Evolutionary conservation across 92 coral and sea anemone genomes (phyloP).

Genomic region (Umimayanthus chanpuru): DNA sequence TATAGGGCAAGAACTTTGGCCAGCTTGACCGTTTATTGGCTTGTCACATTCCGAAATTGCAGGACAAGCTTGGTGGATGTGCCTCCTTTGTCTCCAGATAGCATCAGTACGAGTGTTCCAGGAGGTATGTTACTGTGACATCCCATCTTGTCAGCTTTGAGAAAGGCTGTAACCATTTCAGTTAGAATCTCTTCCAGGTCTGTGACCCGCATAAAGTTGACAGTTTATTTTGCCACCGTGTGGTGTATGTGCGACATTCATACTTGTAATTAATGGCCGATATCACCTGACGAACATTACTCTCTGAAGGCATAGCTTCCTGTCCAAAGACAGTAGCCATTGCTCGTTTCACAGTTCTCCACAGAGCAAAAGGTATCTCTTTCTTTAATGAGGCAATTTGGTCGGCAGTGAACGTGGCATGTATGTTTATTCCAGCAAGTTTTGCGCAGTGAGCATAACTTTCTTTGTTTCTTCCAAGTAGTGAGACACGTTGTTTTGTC

Average conservation of each 20-base stretch:
- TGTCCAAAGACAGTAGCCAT: constrained; percentile 10
- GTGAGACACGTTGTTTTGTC: too few species aligned
- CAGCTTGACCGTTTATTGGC: background rate
- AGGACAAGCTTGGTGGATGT: constrained; percentile 1
- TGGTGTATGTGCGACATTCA: constrained; percentile 2
- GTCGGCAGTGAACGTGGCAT: constrained; percentile 4
- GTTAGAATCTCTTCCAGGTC: background rate
- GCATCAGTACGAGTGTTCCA: too few species aligned
- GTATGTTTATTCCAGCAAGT: constrained; percentile 1
- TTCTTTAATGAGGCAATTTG: constrained; percentile 22
- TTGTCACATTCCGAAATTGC: background rate
- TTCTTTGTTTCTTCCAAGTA: too few species aligned
- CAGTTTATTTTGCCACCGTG: background rate
- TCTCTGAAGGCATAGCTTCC: constrained; percentile 1
- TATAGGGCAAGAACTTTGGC: constrained; percentile 8
- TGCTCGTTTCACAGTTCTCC: constrained; percentile 18
- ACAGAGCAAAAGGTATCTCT: constrained; percentile 24
- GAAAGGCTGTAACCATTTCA: background rate
- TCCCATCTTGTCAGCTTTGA: constrained; percentile 3
- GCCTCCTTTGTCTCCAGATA: background rate
- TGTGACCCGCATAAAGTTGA: background rate
- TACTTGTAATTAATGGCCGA: background rate
- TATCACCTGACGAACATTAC: background rate
- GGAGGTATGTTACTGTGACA: background rate
- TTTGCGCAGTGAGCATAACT: too few species aligned